Conservation (phyloP, 2,797 vertebrate species). For the Nannoperca obscura region DNA sequence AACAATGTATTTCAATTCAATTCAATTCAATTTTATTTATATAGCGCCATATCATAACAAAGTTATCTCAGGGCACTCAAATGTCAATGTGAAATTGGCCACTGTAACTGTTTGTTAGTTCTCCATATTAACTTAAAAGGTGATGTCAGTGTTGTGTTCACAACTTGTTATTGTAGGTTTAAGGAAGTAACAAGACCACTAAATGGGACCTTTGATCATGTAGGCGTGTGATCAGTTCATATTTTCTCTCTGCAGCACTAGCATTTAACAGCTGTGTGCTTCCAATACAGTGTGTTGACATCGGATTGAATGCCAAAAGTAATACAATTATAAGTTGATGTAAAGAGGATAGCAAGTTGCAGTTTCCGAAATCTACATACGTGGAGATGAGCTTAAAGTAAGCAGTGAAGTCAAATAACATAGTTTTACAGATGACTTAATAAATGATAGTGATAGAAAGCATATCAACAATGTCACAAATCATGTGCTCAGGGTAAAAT, state of each 20-base stretch:
- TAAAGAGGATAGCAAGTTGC: background rate
- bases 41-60: no score
- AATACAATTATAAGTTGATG: background rate
- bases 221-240: no score
- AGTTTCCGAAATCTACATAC: background rate
- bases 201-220: background rate
- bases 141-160: background rate
- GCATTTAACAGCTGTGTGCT: background rate
- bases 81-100: no score
- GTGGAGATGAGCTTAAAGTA: background rate
- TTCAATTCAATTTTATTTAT: no score
- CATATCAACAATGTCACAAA: background rate
- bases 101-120: background rate
- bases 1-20: no score
- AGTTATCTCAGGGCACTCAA: no score
- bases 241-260: background rate
- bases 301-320: background rate
- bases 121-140: background rate
- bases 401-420: background rate
- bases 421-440: background rate
- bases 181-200: background rate
- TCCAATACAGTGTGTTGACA: background rate
- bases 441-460: background rate
- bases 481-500: background rate
- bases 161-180: background rate